Base-by-base conservation (phyloP, 2,797 vertebrate genomes). In the Parotocinclus haroldoi region DNA sequence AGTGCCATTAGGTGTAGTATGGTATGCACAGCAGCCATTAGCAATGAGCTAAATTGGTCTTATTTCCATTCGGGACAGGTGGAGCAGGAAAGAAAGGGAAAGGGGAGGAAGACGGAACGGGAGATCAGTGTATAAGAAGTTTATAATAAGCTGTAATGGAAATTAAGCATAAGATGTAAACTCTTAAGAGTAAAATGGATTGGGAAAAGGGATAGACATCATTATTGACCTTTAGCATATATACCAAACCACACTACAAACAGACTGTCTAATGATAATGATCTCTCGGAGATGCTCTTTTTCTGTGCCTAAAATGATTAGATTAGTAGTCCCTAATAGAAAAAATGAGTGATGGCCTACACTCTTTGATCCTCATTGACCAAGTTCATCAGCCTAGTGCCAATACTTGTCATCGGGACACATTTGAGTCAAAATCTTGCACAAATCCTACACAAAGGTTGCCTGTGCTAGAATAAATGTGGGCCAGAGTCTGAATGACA, bases 161-260 rank as follows among this genome's bases (percentile, higher is more conserved):
- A 54, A 70, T 76, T 17, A 72, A 72, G 60, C 59, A 58, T 54
- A 62, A 49, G 58, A 65, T 68, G 66, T 68, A 77, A 77, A 73
- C 66, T 71, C 44, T 65, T 48, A 73, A 45, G 58, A 68, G 59
- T 69, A 14, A 69, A 72, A 75, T 71, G 61, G 58, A 62, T 59
- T 66, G 75, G 58, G 75, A 77, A 69, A 37, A 75, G 63, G 63
- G 78, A 75, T 71, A 67, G 61, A 66, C 76, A 77, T 73, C 64
- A 39, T 49, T 58, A 62, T 55, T 69, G 63, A 48, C 61, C 44
- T 75, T 73, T 62, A 69, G 69, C 63, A 46, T 56, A 61, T 69
- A 66, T 68, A 59, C 71, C 68, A 46, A 70, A 46, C 63, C 66
- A 65, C 58, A 58, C 36, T 45, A 55, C 66, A 60, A 48, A 44